These are phyloP conservation scores for Alcis repandata DNA, from an alignment of 2,888 invertebrate species.

Conservation along the genomic window DNA sequence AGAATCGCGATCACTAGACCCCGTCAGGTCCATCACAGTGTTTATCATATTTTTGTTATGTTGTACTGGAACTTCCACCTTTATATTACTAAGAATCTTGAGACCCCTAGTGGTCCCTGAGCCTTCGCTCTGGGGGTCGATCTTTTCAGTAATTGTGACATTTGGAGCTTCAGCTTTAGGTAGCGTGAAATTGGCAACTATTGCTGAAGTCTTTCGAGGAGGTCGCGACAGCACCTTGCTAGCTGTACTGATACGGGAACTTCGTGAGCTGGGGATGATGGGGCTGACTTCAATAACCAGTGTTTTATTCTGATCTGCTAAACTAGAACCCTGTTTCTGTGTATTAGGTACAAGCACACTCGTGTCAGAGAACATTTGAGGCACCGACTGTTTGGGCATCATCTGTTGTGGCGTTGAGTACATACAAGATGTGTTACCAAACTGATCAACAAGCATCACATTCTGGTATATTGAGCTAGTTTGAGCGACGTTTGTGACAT, in stretches of 20 bases:
- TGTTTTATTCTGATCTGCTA: conserved; percentile 70
- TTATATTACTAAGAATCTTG: conserved; percentile 83
- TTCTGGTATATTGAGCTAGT: conserved; percentile 80
- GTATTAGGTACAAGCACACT: conserved; percentile 53
- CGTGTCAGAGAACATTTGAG: conserved; percentile 63
- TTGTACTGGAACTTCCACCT: conserved; percentile 84
- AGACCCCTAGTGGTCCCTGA: conserved; percentile 73
- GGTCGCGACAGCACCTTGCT: conserved; percentile 33
- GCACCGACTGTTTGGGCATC: conserved; percentile 65
- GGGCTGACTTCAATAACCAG: conserved; percentile 80
- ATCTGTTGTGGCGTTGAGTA: conserved; percentile 72
- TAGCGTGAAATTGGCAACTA: conserved; percentile 38
- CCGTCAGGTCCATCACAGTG: conserved; percentile 80
- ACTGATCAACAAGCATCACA: conserved; percentile 82
- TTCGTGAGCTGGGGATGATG: conserved; percentile 56
- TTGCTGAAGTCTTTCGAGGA: conserved; percentile 30
- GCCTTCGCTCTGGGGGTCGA: conserved; percentile 58
- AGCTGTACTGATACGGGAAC: conserved; percentile 43
- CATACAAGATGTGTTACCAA: conserved; percentile 80
- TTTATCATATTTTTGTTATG: conserved; percentile 80
- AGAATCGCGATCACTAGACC: conserved; percentile 70
- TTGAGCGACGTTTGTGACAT: conserved; percentile 73
- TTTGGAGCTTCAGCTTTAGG: conserved; percentile 45
- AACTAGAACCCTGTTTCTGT: conserved; percentile 59
- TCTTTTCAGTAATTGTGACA: conserved; percentile 45